phyloP scores from a whole-genome alignment of 2,113 vertebrate species.

The Hyaena hyaena region DNA sequence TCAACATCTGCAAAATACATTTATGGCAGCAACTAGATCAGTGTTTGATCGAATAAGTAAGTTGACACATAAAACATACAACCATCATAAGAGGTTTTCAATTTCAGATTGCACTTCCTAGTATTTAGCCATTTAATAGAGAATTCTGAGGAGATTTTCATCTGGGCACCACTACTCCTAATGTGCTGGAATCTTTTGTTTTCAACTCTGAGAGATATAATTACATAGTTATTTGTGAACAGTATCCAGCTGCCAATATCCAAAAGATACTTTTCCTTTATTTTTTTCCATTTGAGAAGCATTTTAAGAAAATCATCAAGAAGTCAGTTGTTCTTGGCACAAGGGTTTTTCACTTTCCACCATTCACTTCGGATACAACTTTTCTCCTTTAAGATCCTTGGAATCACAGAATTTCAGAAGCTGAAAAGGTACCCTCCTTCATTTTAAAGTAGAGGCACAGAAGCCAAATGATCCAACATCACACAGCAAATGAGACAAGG shows the following conservation, averaged over 20 bases:
- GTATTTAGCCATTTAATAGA: neutral
- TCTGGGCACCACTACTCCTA: neutral
- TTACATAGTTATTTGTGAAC: neutral
- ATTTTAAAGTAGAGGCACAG: neutral
- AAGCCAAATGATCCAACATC: neutral
- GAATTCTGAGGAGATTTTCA: neutral
- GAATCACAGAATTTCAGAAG: neutral
- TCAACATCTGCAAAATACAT: neutral
- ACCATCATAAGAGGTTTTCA: neutral
- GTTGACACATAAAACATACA: neutral
- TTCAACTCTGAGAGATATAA: neutral
- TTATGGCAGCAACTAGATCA: neutral
- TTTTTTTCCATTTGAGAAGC: neutral
- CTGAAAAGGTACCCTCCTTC: neutral
- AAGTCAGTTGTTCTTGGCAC: neutral
- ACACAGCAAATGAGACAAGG: neutral
- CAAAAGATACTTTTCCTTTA: neutral
- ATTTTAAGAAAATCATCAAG: constrained; percentile 1
- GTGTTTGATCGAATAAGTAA: neutral
- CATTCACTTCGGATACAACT: neutral
- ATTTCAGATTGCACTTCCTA: neutral
- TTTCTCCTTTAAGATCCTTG: neutral
- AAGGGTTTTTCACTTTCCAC: neutral
- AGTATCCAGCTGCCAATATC: neutral
- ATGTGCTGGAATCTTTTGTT: neutral